Percentiles rank a stretch among this genome's conserved stretches.
phyloP scores from a whole-genome alignment of 1,140 invertebrate species.

The Drosophila insularis region DNA sequence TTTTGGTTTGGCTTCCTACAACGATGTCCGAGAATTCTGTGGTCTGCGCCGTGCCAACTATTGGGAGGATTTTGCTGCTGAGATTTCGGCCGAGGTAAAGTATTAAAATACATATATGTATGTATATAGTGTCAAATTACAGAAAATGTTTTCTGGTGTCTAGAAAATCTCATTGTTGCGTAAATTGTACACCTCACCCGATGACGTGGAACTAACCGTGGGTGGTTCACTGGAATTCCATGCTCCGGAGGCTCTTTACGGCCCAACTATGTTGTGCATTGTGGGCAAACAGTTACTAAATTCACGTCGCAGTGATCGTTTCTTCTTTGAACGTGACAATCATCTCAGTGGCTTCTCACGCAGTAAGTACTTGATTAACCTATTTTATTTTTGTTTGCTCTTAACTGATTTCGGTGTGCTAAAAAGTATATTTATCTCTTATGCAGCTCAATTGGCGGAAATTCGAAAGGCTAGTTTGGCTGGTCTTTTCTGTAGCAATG shows the following conservation, averaged over 20 bases:
- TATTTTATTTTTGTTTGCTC: too few relatives aligned
- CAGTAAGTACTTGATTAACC: conserved; percentile 84
- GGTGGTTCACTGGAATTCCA: conserved; percentile 91
- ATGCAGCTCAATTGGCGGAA: conserved; percentile 91
- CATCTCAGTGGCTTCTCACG: conserved; percentile 87
- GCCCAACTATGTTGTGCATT: conserved; percentile 96
- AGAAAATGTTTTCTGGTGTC: neutral
- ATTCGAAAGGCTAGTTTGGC: conserved; percentile 92
- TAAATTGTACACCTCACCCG: conserved; percentile 82
- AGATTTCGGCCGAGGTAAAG: conserved; percentile 87
- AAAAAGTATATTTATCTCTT: neutral
- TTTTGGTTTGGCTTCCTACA: conserved; percentile 92
- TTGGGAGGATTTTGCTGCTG: conserved; percentile 89
- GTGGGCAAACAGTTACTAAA: conserved; percentile 93
- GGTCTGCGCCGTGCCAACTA: conserved; percentile 87
- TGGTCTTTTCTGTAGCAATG: conserved; percentile 93
- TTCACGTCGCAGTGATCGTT: conserved; percentile 91
- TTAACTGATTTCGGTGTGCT: conserved; percentile 29
- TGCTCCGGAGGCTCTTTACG: conserved; percentile 89
- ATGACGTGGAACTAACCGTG: conserved; percentile 94
- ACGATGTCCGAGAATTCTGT: conserved; percentile 90
- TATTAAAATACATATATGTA: neutral
- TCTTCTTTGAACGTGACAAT: conserved; percentile 90
- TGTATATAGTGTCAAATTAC: neutral
- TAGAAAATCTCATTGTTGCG: conserved; percentile 67